Base-by-base conservation (phyloP, 2,797 vertebrate genomes). In the Artibeus jamaicensis region DNA sequence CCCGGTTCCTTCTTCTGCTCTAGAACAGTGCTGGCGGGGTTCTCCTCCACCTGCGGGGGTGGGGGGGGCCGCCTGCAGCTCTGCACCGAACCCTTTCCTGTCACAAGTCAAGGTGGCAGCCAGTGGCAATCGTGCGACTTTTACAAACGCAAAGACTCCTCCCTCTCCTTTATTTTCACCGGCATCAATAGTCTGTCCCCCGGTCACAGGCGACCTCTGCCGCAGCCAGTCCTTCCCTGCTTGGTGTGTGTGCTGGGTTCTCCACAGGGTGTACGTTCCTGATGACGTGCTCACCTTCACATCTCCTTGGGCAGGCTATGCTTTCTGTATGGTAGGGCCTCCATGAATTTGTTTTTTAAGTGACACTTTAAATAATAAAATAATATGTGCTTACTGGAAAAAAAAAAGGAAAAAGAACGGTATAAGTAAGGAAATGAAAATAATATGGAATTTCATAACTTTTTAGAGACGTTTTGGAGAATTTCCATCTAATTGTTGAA, bases 391-490 rank as follows among this genome's bases (percentile, higher is more conserved):
- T 92, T 89, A 50, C 68, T 59, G 21, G 55, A 34, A 77, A 55
- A 24, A 67, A 32, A 77, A 55, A 84, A 73, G 16, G 15, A 44
- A 32, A 34, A 89, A 50, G 22, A 89, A 24, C 46, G 68, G 14
- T 55, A 3, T 68, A 73, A 81, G 62, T 48, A 77, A 85, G 67
- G 37, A 91, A 53, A 65, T 84, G 92, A 65, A 79, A 93, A 88
- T 90, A 44, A 70, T 67, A 48, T 74, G 57, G 76, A 94, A 94
- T 95, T 86, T 70, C 39, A 50, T 76, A 50, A 70, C 84, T 55
- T 57, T 59, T 57, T 73, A 90, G 87, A 94, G 39, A 39, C 37
- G 89, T 88, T 93, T 78, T 93, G 26, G 9, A 89, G 29, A 21
- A 46, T 62, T 95, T 62, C 32, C 37, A 86, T 93, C 55, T 9